phyloP scores from a whole-genome alignment of 92 coral and sea anemone species.

The Paragorgia papillata region DNA sequence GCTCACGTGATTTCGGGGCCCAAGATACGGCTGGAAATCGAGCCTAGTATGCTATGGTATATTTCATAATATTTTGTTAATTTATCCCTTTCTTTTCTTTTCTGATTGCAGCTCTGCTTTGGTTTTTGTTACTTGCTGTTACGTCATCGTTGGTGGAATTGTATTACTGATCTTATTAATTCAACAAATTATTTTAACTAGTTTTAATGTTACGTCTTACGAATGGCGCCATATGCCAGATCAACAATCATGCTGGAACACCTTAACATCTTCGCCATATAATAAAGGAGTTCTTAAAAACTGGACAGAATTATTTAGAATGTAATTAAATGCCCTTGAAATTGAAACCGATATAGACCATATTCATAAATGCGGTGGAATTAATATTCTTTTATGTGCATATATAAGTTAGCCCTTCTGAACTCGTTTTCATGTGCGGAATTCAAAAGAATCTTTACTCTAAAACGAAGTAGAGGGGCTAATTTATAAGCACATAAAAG shows the following conservation, averaged over 20 bases:
- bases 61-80: background rate
- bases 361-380: too few relatives aligned
- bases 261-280: conserved; percentile 63
- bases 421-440: too few relatives aligned
- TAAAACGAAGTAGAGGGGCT: too few relatives aligned
- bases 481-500: too few relatives aligned
- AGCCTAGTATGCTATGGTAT: too few relatives aligned
- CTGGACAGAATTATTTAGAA: conserved; percentile 76
- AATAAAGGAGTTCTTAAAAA: conserved; percentile 76
- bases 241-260: conserved; percentile 69
- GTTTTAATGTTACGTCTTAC: conserved; percentile 88
- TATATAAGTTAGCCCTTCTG: too few relatives aligned
- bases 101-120: conserved; percentile 60
- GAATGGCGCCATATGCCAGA: conserved; percentile 81
- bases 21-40: too few relatives aligned
- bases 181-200: conserved; percentile 79
- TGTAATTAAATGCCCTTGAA: background rate
- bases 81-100: background rate
- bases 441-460: too few relatives aligned
- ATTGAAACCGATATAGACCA: too few relatives aligned
- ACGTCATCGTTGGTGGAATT: conserved; percentile 63
- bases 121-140: conserved; percentile 77
- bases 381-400: too few relatives aligned
- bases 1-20: too few relatives aligned
- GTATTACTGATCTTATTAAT: conserved; percentile 72